These are phyloP conservation scores for Gnathonemus echidnorhynchus DNA, from an alignment of 2,113 vertebrate genomes.

Conservation along the genomic window DNA sequence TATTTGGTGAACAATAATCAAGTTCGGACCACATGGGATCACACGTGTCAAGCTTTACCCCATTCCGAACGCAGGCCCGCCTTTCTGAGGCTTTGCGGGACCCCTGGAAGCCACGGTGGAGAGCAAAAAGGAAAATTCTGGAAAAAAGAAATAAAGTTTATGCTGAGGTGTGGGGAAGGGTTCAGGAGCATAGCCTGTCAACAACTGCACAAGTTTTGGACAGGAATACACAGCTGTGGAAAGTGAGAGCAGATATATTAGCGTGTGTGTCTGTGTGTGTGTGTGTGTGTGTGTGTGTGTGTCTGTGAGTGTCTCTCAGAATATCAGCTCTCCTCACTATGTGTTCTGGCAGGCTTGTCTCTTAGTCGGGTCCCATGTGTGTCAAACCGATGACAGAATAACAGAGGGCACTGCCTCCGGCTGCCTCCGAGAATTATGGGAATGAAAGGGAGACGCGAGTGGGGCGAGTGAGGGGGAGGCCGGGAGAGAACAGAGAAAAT, in stretches of 20 bases:
- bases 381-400: conserved; percentile 8
- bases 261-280: background rate
- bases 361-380: background rate
- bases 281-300: background rate
- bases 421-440: conserved; percentile 2
- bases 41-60: background rate
- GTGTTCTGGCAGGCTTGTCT: background rate
- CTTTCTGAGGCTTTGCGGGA: background rate
- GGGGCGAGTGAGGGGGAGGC: background rate
- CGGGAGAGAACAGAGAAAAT: background rate
- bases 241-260: background rate
- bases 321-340: conserved; percentile 5
- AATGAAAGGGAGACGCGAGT: background rate
- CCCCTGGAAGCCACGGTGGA: background rate
- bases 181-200: background rate
- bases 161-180: background rate
- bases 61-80: background rate
- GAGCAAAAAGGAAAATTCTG: background rate
- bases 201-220: background rate
- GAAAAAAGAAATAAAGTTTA: background rate
- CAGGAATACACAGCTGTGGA: conserved; percentile 9
- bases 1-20: background rate
- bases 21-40: background rate
- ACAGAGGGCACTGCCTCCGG: background rate
- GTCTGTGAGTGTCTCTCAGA: background rate